phyloP scores from a whole-genome alignment of 2,888 invertebrate genomes.

The Isotomurus palustris region DNA sequence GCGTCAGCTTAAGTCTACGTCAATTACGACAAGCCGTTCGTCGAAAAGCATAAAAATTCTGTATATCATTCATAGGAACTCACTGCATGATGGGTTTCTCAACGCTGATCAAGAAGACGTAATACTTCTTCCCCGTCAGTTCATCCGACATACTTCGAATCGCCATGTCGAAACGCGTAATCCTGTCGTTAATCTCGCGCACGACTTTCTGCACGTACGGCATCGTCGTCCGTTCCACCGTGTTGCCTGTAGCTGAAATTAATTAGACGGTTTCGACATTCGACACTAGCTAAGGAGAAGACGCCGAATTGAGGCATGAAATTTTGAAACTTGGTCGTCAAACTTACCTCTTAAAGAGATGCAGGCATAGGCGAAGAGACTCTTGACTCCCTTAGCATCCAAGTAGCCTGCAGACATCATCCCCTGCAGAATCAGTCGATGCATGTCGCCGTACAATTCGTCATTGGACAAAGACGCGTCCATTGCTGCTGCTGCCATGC shows the following conservation, averaged over 20 bases:
- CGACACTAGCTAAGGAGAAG: too few relatives aligned
- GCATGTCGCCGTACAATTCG: constrained; percentile 38
- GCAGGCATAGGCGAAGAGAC: constrained; percentile 34
- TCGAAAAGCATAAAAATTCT: not conserved
- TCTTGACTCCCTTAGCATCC: constrained; percentile 41
- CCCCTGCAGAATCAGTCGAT: constrained; percentile 42
- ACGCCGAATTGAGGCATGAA: too few relatives aligned
- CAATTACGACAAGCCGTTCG: not conserved
- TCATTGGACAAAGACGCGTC: not conserved
- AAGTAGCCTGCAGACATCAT: constrained; percentile 41
- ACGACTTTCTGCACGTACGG: constrained; percentile 38
- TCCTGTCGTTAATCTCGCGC: constrained; percentile 38
- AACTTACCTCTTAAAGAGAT: constrained; percentile 23
- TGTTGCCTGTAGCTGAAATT: constrained; percentile 1
- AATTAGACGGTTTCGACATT: too few relatives aligned
- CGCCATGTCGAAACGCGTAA: constrained; percentile 36
- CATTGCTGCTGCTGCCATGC: not conserved
- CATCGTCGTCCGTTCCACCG: constrained; percentile 25
- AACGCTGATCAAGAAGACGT: constrained; percentile 40
- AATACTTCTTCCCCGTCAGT: constrained; percentile 39
- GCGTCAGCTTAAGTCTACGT: not conserved
- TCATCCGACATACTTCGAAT: constrained; percentile 42
- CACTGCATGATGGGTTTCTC: constrained; percentile 43
- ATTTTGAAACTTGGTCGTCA: not conserved
- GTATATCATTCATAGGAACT: not conserved